Evolutionary conservation across 1,140 invertebrate genomes (phyloP).

Genomic region (Drosophila virilis): DNA sequence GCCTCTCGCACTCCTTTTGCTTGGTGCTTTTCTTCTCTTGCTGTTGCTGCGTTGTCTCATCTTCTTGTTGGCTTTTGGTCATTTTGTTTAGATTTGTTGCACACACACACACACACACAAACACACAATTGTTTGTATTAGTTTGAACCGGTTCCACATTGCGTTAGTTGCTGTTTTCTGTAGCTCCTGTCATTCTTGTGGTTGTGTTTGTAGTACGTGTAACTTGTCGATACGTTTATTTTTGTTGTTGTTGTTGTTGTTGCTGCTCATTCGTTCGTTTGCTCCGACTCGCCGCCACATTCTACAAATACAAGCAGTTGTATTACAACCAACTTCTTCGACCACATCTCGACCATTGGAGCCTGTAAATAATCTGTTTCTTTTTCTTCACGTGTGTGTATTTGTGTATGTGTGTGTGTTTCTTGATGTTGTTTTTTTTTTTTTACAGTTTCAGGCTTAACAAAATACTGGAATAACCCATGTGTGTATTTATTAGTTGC

Average conservation of each 20-base stretch:
- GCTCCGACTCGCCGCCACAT: constrained; percentile 54
- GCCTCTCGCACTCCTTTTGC: constrained; percentile 46
- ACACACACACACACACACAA: constrained; percentile 35
- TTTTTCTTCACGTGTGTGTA: constrained; percentile 10
- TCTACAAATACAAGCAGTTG: constrained; percentile 77
- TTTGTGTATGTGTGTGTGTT: not conserved
- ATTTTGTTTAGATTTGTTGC: constrained; percentile 49
- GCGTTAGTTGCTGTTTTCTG: constrained; percentile 60
- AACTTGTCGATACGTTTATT: constrained; percentile 41
- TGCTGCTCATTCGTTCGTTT: constrained; percentile 40
- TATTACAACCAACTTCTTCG: constrained; percentile 78
- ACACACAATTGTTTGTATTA: constrained; percentile 27
- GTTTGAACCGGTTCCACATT: constrained; percentile 72
- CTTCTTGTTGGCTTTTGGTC: constrained; percentile 57
- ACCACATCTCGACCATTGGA: constrained; percentile 32
- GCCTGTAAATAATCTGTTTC: constrained; percentile 28
- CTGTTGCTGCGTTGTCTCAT: constrained; percentile 41
- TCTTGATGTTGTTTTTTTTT: too few species aligned
- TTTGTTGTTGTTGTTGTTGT: constrained; percentile 27
- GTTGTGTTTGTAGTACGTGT: constrained; percentile 33
- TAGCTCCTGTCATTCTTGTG: constrained; percentile 41
- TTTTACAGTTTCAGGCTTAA: too few species aligned
- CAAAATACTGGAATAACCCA: too few species aligned
- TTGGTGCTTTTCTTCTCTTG: constrained; percentile 35
- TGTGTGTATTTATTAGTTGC: too few species aligned